phyloP scores from a whole-genome alignment of 53 echinoderm and acorn worm species.

The Stichopus horrens region DNA sequence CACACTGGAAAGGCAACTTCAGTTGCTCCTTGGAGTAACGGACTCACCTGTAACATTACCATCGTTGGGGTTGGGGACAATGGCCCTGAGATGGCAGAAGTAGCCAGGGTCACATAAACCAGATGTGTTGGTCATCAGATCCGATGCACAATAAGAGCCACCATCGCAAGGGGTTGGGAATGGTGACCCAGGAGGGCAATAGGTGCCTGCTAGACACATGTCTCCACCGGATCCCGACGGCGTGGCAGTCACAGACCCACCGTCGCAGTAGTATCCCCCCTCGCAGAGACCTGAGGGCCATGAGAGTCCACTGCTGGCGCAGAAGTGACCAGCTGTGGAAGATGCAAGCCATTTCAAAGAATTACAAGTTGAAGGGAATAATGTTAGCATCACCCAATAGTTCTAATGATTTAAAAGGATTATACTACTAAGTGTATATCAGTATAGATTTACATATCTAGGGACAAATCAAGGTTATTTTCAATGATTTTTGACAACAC shows the following conservation, averaged over 20 bases:
- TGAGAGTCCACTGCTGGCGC: conserved; percentile 80
- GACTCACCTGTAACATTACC: conserved; percentile 81
- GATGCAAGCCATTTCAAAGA: neutral
- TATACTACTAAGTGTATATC: too few relatives aligned
- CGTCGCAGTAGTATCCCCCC: conserved; percentile 91
- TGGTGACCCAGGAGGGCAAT: conserved; percentile 85
- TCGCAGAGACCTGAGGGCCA: conserved; percentile 79
- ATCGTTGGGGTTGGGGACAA: conserved; percentile 80
- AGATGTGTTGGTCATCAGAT: conserved; percentile 71
- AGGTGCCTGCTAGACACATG: conserved; percentile 80
- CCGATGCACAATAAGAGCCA: conserved; percentile 82
- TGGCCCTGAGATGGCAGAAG: conserved; percentile 77
- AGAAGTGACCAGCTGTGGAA: conserved; percentile 79
- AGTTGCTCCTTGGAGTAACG: neutral
- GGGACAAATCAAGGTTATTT: too few relatives aligned
- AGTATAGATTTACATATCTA: too few relatives aligned
- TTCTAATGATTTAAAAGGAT: too few relatives aligned
- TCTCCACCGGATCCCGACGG: conserved; percentile 77
- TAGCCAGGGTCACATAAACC: conserved; percentile 83
- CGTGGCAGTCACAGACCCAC: conserved; percentile 68
- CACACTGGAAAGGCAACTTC: too few relatives aligned
- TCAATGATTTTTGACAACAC: too few relatives aligned
- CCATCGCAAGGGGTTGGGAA: conserved; percentile 83
- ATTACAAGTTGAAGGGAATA: too few relatives aligned
- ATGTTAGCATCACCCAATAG: too few relatives aligned